Base-by-base conservation (phyloP, 2,888 invertebrate genomes). In the Pycnomerus fuliginosus region DNA sequence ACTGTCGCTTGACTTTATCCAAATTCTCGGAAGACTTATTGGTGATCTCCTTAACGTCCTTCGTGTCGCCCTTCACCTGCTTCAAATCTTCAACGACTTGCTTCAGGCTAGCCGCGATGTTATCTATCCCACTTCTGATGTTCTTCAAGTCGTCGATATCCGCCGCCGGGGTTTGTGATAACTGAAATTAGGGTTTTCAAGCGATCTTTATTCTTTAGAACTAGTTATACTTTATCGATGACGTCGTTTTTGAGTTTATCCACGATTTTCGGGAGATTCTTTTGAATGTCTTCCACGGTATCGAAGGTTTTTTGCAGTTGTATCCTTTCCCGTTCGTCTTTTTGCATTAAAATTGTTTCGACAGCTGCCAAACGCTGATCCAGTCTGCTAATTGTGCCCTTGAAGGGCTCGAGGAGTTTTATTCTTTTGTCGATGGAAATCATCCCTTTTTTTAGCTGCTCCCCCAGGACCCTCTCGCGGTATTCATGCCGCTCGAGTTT, bases 401-500 rank as follows among this genome's bases (percentile, higher is more conserved):
- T 84, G 31, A 87, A 74, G 0, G 82, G 84, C 56, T 87, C 87
- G 27, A 86, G 72, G 52, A 78, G 77, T 51, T 83, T 76, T 50
- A 85, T 83, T 36, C 85, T 80, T 68, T 87, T 89, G 52, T 89
- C 89, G 30, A 91, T 68, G 0, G 79, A 74, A 1, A 76, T 72
- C 46, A 92, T 71, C 32, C 83, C 81, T 65, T 85, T 86, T 72
- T 90, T 90, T 35, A 90, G 64, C 53, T 87, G 80, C 42, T 91
- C 90, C 0, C 88, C 90, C 13, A 90, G 72, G 1, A 83, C 82
- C 51, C 87, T 79, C 68, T 91, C 90, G 7, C 92, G 76, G 58
- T 80, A 83, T 68, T 92, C 91, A 69, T 92, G 91, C 10, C 91
- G 75, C 63, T 91, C 90, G 48, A 92, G 69, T 72, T 90, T 91